Evolutionary conservation across 2,113 vertebrate genomes (phyloP).

Genomic region (Mormyrus lacerda): DNA sequence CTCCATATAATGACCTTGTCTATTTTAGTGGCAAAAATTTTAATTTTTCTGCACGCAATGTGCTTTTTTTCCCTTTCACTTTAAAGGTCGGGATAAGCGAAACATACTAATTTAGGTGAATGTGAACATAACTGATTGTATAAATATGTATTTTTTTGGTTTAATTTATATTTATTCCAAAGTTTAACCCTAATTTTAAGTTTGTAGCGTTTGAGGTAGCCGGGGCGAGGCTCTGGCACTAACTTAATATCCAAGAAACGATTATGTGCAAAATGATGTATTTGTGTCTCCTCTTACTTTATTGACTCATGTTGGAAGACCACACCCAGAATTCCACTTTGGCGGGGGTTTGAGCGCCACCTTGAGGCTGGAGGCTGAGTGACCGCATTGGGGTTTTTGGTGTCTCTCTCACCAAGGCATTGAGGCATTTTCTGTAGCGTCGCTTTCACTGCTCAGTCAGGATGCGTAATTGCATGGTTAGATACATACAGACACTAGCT

Average conservation of each 20-base stretch:
- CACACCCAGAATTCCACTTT: not conserved
- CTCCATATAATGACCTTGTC: not conserved
- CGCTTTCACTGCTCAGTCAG: not conserved
- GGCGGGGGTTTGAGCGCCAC: not conserved
- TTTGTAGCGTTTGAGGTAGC: not conserved
- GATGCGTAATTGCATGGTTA: not conserved
- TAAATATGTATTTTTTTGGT: not conserved
- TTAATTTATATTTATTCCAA: not conserved
- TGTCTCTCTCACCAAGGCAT: not conserved
- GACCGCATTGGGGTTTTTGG: not conserved
- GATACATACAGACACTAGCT: not conserved
- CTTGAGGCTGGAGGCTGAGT: not conserved
- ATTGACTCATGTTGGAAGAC: not conserved
- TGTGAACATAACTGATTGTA: not conserved
- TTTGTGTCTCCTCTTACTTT: not conserved
- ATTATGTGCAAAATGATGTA: not conserved
- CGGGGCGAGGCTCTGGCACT: not conserved
- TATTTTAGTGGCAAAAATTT: not conserved
- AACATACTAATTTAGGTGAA: not conserved
- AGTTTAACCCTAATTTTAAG: not conserved
- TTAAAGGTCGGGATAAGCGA: not conserved
- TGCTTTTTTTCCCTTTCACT: not conserved
- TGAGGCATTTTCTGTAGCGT: not conserved
- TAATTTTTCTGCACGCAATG: too few species aligned
- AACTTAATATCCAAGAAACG: not conserved